Conservation (phyloP, 2,888 invertebrate species). For the Lithophane ornitopus region DNA sequence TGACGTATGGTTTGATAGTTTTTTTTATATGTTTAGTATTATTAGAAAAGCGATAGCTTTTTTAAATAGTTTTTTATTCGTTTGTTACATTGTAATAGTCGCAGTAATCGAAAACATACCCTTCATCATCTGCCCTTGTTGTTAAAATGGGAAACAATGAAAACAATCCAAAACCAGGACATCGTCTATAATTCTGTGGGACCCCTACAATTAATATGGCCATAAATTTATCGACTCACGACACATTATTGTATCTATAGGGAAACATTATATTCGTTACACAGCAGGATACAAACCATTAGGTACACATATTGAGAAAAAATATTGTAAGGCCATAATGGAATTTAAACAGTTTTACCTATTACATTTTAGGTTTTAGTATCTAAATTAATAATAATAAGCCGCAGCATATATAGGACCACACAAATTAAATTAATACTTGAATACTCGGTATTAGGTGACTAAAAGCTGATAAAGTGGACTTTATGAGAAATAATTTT, state of each 20-base stretch:
- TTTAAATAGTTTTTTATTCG: neutral
- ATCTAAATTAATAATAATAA: neutral
- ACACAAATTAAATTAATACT: conserved; percentile 10
- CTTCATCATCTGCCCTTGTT: conserved; percentile 57
- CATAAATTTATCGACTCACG: conserved; percentile 78
- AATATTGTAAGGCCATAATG: conserved; percentile 2
- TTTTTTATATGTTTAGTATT: too few relatives aligned
- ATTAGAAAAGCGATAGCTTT: neutral
- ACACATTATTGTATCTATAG: conserved; percentile 64
- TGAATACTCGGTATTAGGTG: neutral
- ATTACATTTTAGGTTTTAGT: conserved; percentile 1
- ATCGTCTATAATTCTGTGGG: conserved; percentile 72
- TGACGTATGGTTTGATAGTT: neutral
- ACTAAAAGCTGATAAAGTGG: neutral
- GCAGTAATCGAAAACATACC: conserved; percentile 29
- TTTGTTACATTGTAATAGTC: conserved; percentile 7
- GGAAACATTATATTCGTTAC: conserved; percentile 57
- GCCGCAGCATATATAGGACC: neutral
- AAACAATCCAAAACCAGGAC: conserved; percentile 63
- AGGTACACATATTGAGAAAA: conserved; percentile 16
- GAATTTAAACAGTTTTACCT: neutral
- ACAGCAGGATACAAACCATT: conserved; percentile 60
- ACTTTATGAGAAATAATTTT: conserved; percentile 34
- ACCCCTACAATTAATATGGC: conserved; percentile 80
- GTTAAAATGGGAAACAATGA: conserved; percentile 68